Evolutionary conservation across 2,888 invertebrate species (phyloP), one percentile per base, ranked within the genome.

Genomic region (Temnothorax rugatulus): DNA sequence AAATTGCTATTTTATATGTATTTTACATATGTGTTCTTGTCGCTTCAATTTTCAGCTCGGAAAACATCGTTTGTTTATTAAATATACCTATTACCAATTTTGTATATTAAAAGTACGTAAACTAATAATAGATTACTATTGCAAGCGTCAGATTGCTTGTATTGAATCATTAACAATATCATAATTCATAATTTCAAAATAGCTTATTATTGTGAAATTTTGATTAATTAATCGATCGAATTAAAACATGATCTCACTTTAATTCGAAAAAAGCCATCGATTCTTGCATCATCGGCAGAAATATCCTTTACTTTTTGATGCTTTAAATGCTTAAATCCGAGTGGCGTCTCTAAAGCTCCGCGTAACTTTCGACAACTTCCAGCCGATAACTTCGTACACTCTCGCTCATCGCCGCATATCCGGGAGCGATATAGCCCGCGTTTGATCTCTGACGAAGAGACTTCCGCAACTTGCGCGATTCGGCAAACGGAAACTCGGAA

Each of bases 401-500:
- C 73, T 59, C 54, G 77, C 41, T 54, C 77, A 68, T 77, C 76
- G 52, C 71, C 57, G 54, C 29, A 44, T 69, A 68, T 79, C 77
- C 57, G 73, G 44, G 57, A 81, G 59, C 59, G 79, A 64, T 59
- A 59, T 73, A 73, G 73, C 47, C 47, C 59, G 59, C 79, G 73
- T 81, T 81, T 73, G 79, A 81, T 71, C 73, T 73, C 79, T 34
- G 59, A 81, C 34, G 73, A 44, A 47, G 69, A 29, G 47, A 47
- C 79, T 79, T 52, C 34, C 59, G 73, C 34, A 59, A 81, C 73
- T 71, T 59, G 79, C 29, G 54, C 57, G 59, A 81, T 59, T 59
- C 59, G 41, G 79, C 59, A 81, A 81, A 81, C 79, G 73, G 59
- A 73, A 81, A 81, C 79, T 81, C 73, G 57, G 57, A 79, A 59